Evolutionary conservation across 2,888 invertebrate species (phyloP).

Genomic region (Spialia ferax): DNA sequence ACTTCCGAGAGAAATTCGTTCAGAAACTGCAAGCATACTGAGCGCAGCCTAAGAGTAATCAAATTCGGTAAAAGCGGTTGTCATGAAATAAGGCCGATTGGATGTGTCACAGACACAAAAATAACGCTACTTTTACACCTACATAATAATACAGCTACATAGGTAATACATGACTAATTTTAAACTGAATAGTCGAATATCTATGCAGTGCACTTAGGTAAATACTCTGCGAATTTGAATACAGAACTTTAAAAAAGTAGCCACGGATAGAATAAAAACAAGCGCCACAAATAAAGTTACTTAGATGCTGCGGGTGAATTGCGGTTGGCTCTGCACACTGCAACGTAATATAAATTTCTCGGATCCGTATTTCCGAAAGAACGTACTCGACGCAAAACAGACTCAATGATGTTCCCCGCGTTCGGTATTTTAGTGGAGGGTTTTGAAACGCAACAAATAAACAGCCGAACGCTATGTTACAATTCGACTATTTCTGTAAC

Average conservation of each 20-base stretch:
- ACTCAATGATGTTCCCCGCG: background rate
- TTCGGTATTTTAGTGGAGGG: background rate
- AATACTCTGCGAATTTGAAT: background rate
- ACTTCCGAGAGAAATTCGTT: no score
- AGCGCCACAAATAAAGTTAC: constrained; percentile 2
- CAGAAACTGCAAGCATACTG: no score
- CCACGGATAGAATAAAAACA: background rate
- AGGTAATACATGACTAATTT: no score
- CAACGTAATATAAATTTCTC: constrained; percentile 12
- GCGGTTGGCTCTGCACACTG: constrained; percentile 9
- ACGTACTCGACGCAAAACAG: background rate
- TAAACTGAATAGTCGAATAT: no score
- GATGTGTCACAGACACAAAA: no score
- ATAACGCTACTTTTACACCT: no score
- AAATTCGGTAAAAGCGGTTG: no score
- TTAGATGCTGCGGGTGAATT: constrained; percentile 11
- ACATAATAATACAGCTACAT: no score
- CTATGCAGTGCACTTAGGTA: no score
- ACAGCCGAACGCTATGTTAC: background rate
- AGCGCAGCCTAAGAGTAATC: no score
- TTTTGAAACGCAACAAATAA: background rate
- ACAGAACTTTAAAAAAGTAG: background rate
- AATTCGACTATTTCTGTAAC: background rate
- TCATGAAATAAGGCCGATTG: no score
- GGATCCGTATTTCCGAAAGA: constrained; percentile 6